Evolutionary conservation across 2,888 invertebrate species (phyloP).

Genomic region (Scaeva pyrastri): DNA sequence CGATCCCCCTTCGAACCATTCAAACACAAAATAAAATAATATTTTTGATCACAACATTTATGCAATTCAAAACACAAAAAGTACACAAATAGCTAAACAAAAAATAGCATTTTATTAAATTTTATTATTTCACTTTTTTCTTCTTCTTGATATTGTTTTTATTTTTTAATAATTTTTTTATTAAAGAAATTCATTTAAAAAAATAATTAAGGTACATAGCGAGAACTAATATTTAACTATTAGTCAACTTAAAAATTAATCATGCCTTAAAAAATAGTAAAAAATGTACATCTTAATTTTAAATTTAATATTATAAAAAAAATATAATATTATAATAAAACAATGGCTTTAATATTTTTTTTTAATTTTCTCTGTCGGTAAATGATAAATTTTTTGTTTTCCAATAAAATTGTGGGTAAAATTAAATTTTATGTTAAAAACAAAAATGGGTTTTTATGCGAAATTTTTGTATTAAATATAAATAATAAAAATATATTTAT

Average conservation of each 20-base stretch:
- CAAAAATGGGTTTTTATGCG: conserved; percentile 50
- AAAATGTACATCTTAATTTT: conserved; percentile 66
- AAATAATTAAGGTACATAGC: conserved; percentile 74
- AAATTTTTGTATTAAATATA: conserved; percentile 60
- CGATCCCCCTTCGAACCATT: conserved; percentile 28
- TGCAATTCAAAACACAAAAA: conserved; percentile 17
- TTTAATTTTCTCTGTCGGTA: conserved; percentile 38
- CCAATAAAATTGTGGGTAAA: conserved; percentile 28
- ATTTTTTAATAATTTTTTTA: conserved; percentile 11
- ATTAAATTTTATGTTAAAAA: conserved; percentile 51
- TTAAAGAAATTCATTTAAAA: conserved; percentile 68
- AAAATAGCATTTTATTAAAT: conserved; percentile 51
- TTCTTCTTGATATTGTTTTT: conserved; percentile 6
- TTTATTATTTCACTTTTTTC: conserved; percentile 22
- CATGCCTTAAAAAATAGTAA: conserved; percentile 42
- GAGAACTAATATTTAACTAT: conserved; percentile 66
- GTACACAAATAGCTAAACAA: conserved; percentile 33
- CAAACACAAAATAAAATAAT: conserved; percentile 2
- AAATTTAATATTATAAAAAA: conserved; percentile 30
- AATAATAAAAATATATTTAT: conserved; percentile 39
- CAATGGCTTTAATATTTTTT: conserved; percentile 37
- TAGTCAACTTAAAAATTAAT: conserved; percentile 64
- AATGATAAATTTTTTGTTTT: conserved; percentile 31
- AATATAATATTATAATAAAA: conserved; percentile 34
- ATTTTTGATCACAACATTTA: conserved; percentile 40